Percentiles rank a stretch among this genome's conserved stretches.
These are phyloP conservation scores for Lasioglossum leucozonium DNA, from an alignment of 2,888 invertebrate genomes.

Conservation along the genomic window DNA sequence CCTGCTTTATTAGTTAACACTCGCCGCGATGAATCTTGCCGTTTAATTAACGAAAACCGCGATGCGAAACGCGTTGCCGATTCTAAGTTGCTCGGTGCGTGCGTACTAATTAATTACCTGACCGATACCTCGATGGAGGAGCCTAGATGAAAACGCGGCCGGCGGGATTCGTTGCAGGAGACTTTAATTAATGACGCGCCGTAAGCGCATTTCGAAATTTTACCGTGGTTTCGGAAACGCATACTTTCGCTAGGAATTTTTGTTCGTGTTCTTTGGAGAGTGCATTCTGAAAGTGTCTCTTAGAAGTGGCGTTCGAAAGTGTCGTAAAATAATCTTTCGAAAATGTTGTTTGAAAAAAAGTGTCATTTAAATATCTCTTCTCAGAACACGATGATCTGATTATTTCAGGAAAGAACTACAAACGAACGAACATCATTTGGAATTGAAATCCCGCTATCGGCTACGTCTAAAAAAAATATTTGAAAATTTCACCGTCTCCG, in stretches of 20 bases:
- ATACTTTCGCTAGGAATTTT: neutral
- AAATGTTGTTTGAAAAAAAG: neutral
- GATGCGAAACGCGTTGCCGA: slow-evolving; percentile 17
- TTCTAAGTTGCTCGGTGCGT: slow-evolving; percentile 26
- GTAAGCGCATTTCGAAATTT: neutral
- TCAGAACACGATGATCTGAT: too few species aligned
- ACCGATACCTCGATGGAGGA: neutral
- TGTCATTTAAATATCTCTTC: neutral
- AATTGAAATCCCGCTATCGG: neutral
- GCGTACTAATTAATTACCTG: slow-evolving; percentile 18
- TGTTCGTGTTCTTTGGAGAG: neutral
- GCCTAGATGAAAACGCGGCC: neutral
- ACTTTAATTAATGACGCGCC: slow-evolving; percentile 16
- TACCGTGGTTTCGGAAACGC: too few species aligned
- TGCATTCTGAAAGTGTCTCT: neutral
- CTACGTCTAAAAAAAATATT: too few species aligned
- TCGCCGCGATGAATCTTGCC: slow-evolving; percentile 1
- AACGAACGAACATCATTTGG: neutral
- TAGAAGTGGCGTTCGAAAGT: neutral
- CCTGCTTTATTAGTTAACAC: slow-evolving; percentile 22
- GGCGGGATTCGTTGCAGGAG: neutral
- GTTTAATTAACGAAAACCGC: slow-evolving; percentile 45
- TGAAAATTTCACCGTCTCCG: too few species aligned
- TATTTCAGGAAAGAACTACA: neutral
- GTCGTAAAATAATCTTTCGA: neutral